Conservation (phyloP, 2,113 vertebrate species). For the Phyllostomus discolor region DNA sequence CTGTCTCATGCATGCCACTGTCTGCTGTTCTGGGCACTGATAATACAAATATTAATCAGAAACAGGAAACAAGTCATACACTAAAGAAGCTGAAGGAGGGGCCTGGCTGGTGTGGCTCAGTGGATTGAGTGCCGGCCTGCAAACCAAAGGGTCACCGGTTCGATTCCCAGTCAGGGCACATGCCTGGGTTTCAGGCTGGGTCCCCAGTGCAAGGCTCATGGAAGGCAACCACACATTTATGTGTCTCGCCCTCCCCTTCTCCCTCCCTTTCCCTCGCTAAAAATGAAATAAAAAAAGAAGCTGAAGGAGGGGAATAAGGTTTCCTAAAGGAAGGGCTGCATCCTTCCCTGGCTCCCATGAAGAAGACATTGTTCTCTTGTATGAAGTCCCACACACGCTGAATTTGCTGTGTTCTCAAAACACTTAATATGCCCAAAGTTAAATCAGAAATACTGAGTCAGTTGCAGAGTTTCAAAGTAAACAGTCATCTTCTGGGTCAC, state of each 20-base stretch:
- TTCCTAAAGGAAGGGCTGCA: neutral
- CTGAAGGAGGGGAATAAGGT: neutral
- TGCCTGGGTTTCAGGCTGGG: too few relatives aligned
- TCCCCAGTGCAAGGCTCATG: too few relatives aligned
- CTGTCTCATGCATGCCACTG: neutral
- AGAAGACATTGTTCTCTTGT: neutral
- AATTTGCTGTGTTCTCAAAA: neutral
- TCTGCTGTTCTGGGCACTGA: neutral
- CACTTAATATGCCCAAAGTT: neutral
- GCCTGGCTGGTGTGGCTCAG: too few relatives aligned
- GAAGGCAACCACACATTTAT: too few relatives aligned
- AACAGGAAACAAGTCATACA: neutral
- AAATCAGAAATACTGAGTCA: too few relatives aligned
- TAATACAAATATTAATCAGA: neutral
- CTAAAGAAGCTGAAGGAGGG: neutral
- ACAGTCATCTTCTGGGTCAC: neutral
- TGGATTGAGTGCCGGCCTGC: too few relatives aligned
- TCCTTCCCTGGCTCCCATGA: neutral
- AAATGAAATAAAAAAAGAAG: neutral
- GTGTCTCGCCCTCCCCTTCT: too few relatives aligned
- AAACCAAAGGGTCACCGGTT: too few relatives aligned
- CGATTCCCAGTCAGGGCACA: too few relatives aligned
- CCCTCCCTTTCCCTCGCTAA: too few relatives aligned
- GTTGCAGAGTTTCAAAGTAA: neutral
- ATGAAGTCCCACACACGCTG: accelerated